Percentiles rank a stretch among this genome's conserved stretches.
Evolutionary conservation across 2,113 vertebrate species (phyloP).

Genomic region (Nestor notabilis): DNA sequence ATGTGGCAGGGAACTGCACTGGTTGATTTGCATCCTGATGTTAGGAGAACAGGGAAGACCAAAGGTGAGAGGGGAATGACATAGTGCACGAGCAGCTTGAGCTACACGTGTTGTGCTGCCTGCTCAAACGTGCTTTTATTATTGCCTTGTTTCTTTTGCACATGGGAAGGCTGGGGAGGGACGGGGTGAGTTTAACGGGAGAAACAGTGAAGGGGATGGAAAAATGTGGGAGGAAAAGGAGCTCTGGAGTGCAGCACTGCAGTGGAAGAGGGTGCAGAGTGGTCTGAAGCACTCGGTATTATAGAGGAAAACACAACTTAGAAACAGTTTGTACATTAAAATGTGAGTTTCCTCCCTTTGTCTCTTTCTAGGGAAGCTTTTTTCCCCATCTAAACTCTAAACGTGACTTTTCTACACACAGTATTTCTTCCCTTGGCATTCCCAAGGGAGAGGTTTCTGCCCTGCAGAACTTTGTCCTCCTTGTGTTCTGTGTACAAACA

Average conservation of each 20-base stretch:
- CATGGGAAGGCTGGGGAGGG: background rate
- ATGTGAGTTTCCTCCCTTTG: background rate
- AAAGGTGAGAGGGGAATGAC: background rate
- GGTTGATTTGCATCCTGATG: background rate
- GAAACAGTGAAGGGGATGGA: background rate
- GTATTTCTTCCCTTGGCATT: background rate
- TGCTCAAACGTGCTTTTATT: fast-evolving
- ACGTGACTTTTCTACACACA: background rate
- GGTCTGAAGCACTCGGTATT: background rate
- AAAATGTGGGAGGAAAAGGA: background rate
- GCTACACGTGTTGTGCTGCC: background rate
- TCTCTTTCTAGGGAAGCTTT: background rate
- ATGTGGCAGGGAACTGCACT: fast-evolving
- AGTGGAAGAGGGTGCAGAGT: fast-evolving
- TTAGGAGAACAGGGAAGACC: background rate
- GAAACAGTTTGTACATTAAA: background rate
- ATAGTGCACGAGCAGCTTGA: fast-evolving
- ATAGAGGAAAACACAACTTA: background rate
- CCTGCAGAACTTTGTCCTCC: background rate
- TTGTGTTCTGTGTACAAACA: background rate
- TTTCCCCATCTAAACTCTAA: background rate
- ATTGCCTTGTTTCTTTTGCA: fast-evolving
- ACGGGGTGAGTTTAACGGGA: background rate
- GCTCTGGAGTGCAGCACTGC: background rate
- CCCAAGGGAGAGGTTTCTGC: background rate